phyloP scores from a whole-genome alignment of 1,140 invertebrate species.

The Papilio machaon region DNA sequence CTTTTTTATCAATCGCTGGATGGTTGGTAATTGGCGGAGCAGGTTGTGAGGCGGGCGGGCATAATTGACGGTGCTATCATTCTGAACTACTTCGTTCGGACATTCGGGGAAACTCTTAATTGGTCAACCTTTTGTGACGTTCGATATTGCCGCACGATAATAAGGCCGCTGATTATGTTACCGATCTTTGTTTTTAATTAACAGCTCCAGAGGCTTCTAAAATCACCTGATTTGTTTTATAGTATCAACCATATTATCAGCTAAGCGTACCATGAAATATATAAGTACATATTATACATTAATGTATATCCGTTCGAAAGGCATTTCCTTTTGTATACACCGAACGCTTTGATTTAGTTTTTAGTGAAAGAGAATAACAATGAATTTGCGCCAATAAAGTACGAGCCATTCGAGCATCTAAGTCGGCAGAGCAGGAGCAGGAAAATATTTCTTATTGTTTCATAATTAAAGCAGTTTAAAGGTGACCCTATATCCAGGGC shows the following conservation, averaged over 20 bases:
- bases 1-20: constrained; percentile 77
- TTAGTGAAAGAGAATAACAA: constrained; percentile 46
- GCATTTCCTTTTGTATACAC: constrained; percentile 19
- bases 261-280: not conserved
- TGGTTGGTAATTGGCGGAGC: constrained; percentile 73
- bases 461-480: constrained; percentile 76
- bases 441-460: constrained; percentile 75
- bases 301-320: not conserved
- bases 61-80: constrained; percentile 78
- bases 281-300: not conserved
- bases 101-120: constrained; percentile 81
- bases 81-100: constrained; percentile 72
- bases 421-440: constrained; percentile 42
- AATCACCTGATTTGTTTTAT: constrained; percentile 1
- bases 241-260: not conserved
- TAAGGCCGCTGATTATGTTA: constrained; percentile 75
- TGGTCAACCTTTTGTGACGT: constrained; percentile 78
- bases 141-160: constrained; percentile 76
- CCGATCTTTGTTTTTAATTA: constrained; percentile 79
- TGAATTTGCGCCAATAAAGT: constrained; percentile 66
- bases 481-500: constrained; percentile 74
- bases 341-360: constrained; percentile 33
- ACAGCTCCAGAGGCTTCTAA: constrained; percentile 51
- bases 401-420: constrained; percentile 51
- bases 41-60: constrained; percentile 58